Percentiles rank a stretch among this genome's conserved stretches.
Evolutionary conservation across 2,113 vertebrate genomes (phyloP).

Genomic region (Melanerpes formicivorus): DNA sequence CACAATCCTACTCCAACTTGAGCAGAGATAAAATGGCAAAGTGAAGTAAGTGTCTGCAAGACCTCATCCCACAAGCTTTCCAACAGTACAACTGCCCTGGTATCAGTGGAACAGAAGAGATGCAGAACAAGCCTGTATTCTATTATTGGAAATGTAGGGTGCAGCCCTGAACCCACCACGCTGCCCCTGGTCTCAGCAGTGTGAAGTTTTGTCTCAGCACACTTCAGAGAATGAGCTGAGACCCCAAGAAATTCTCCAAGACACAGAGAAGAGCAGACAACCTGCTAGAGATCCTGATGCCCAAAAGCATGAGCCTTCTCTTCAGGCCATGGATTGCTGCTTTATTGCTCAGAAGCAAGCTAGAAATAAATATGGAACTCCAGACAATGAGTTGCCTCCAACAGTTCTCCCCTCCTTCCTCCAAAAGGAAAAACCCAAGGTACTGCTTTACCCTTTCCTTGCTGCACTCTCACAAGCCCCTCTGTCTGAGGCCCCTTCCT

Average conservation of each 20-base stretch:
- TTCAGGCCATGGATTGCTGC: not conserved
- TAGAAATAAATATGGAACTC: not conserved
- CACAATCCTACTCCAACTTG: constrained; percentile 19
- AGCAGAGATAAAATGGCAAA: constrained; percentile 42
- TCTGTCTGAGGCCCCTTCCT: not conserved
- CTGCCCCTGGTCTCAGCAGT: not conserved
- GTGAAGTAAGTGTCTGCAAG: constrained; percentile 29
- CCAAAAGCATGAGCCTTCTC: not conserved
- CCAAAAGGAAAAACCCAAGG: not conserved
- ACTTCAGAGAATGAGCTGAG: not conserved
- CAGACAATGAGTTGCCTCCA: not conserved
- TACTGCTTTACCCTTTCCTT: constrained; percentile 11
- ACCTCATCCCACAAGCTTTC: constrained; percentile 26
- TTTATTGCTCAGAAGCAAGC: not conserved
- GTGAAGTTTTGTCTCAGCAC: not conserved
- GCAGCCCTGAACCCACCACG: not conserved
- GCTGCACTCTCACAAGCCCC: not conserved
- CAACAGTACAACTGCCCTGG: not conserved
- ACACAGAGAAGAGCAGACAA: not conserved
- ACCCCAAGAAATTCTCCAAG: not conserved
- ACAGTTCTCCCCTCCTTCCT: not conserved
- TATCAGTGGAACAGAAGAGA: not conserved
- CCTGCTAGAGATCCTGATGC: not conserved
- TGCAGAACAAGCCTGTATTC: not conserved
- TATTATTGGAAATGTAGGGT: not conserved